phyloP scores from a whole-genome alignment of 2,888 invertebrate species.

The Ichneumoninae sp. region DNA sequence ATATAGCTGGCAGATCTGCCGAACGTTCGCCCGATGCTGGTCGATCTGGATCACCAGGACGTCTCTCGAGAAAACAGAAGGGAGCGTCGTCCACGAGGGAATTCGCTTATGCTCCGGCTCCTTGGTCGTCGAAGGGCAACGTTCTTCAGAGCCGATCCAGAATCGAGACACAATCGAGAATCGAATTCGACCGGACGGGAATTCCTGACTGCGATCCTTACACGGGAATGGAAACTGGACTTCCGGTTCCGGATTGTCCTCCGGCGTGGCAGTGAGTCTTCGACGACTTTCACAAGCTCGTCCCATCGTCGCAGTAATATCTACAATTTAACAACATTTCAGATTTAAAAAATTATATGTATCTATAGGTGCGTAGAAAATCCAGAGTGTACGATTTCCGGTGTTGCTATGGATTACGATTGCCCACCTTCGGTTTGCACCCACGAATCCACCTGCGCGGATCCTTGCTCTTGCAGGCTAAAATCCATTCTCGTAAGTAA shows the following conservation, averaged over 20 bases:
- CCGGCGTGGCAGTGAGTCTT: conserved; percentile 20
- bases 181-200: not conserved
- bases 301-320: not conserved
- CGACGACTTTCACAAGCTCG: not conserved
- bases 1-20: not conserved
- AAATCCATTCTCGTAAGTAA: conserved; percentile 47
- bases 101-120: conserved; percentile 34
- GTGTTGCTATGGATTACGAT: conserved; percentile 13
- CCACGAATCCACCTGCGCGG: conserved; percentile 23
- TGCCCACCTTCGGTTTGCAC: conserved; percentile 8
- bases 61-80: not conserved
- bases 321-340: not conserved
- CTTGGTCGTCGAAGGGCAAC: conserved; percentile 25
- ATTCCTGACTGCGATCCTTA: not conserved
- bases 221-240: not conserved
- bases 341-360: not conserved
- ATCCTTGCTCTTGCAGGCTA: conserved; percentile 42
- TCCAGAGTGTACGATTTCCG: not conserved
- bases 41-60: not conserved
- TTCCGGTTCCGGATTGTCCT: not conserved
- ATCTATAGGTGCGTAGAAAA: conserved; percentile 31
- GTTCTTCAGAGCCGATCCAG: conserved; percentile 32
- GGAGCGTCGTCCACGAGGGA: not conserved
- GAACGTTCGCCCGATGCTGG: not conserved
- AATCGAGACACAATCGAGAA: not conserved